Percentiles rank a stretch among this genome's conserved stretches.
Evolutionary conservation across 2,797 vertebrate genomes (phyloP).

Genomic region (Eidolon dupreanum): DNA sequence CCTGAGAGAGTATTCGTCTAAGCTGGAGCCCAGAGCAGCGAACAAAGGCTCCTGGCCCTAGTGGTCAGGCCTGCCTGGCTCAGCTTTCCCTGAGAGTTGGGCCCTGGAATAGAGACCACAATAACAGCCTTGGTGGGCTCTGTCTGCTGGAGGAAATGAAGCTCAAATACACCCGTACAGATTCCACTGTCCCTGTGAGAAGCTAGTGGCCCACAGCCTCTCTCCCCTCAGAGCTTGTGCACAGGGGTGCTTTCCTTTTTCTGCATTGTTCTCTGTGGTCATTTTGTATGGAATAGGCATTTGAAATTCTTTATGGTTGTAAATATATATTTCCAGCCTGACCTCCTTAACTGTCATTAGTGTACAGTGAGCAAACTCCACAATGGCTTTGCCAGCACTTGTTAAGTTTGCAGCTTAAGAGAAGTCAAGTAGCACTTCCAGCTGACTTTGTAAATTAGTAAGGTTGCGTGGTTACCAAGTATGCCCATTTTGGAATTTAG

Average conservation of each 20-base stretch:
- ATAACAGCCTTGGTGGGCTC: not conserved
- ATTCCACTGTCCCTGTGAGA: not conserved
- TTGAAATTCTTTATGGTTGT: not conserved
- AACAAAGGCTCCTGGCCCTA: not conserved
- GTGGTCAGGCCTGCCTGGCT: not conserved
- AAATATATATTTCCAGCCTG: not conserved
- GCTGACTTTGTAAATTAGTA: not conserved
- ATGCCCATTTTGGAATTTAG: not conserved
- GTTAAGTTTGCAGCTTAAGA: not conserved
- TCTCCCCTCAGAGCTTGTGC: not conserved
- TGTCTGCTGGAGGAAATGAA: not conserved
- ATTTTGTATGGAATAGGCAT: not conserved
- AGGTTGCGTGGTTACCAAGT: rapidly evolving
- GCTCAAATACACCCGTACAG: not conserved
- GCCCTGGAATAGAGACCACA: not conserved
- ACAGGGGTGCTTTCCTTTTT: not conserved
- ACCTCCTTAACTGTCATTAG: not conserved
- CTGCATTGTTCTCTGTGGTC: not conserved
- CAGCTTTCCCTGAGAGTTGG: not conserved
- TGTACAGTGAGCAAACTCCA: not conserved
- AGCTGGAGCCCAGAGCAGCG: not conserved
- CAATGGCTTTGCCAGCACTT: not conserved
- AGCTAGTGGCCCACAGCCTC: not conserved
- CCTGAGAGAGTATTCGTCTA: not conserved
- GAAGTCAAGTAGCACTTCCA: not conserved